Base-by-base conservation (phyloP, 1,140 invertebrate genomes). In the Plodia interpunctella region DNA sequence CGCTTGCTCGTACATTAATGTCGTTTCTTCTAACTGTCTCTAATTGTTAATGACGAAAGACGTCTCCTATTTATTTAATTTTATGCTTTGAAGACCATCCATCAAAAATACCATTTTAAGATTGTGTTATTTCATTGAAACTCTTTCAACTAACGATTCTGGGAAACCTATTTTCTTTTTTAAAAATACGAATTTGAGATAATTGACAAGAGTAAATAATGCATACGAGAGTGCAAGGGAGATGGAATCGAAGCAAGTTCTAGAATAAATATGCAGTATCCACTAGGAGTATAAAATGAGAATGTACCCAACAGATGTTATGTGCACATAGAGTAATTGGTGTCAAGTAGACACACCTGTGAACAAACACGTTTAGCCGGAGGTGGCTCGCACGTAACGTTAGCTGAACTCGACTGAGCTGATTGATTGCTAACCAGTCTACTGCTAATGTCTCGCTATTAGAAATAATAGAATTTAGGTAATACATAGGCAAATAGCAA, bases 1-100 rank as follows among this genome's bases (percentile, higher is more conserved):
- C 32, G 32, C 32, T 9, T 35, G 4, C 1, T 4, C 38, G n/a
- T 44, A 44, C 38, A 44, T 44, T 15, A 15, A 13, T 44, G 38
- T 44, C 38, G 15, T 44, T 44, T 44, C 38, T 15, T 44, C 2
- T 15, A 44, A 44, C 38, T 44, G 38, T 44, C 13, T 4, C 38
- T 44, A 44, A 44, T 44, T 17, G 38, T n/a, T 44, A 44, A 44
- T 44, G 38, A 44, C 13, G 38, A 44, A 44, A 44, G 38, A 44
- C 38, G 15, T 3, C 15, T 44, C 38, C 13, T 4, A 44, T 44
- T 35, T 17, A 44, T 15, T 44, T n/a, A 15, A n/a, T 44, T 44
- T 44, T 44, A 44, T 17, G 15, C 38, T 44, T 44, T 15, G 13
- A 44, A 15, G 2, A n/a, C 15, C 1, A n/a, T 44, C 8, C 4